A percentile compares a stretch with the other conserved stretches of the same genome.
phyloP scores from a whole-genome alignment of 1,140 invertebrate genomes.

The Leptinotarsa defecta region DNA sequence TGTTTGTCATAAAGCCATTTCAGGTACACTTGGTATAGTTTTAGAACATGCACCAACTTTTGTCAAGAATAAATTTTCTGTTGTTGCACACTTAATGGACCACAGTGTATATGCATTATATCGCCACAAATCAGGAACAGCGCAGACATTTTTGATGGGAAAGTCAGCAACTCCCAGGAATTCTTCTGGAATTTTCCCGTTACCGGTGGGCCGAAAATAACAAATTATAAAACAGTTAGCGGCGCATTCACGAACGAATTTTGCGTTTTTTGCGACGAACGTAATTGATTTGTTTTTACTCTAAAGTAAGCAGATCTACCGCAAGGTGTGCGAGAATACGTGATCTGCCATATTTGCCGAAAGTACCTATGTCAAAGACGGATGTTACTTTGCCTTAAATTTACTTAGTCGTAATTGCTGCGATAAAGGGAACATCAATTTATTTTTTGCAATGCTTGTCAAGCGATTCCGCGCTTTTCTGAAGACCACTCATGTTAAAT shows the following conservation, averaged over 20 bases:
- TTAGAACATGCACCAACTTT: too few species aligned
- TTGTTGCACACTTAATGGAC: too few species aligned
- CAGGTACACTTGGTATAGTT: too few species aligned
- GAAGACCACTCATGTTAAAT: too few species aligned
- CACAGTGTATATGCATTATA: too few species aligned
- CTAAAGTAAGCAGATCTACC: not conserved
- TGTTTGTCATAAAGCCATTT: too few species aligned
- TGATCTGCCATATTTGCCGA: conserved; percentile 18
- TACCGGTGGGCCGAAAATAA: not conserved
- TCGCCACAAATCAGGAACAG: too few species aligned
- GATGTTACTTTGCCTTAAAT: not conserved
- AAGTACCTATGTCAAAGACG: conserved; percentile 1
- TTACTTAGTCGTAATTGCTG: not conserved
- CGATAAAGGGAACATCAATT: conserved; percentile 16
- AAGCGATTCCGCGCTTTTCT: not conserved
- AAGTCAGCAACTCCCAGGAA: not conserved
- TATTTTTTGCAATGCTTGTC: not conserved
- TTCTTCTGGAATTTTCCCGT: not conserved
- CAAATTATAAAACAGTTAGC: conserved; percentile 23
- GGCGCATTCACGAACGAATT: conserved; percentile 9
- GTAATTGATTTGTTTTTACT: conserved; percentile 6
- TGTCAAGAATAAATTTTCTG: too few species aligned
- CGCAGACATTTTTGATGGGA: too few species aligned
- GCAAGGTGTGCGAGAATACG: conserved; percentile 22
- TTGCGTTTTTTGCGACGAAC: not conserved